Evolutionary conservation across 1,140 invertebrate species (phyloP).

Genomic region (Matsumurasca onukii): DNA sequence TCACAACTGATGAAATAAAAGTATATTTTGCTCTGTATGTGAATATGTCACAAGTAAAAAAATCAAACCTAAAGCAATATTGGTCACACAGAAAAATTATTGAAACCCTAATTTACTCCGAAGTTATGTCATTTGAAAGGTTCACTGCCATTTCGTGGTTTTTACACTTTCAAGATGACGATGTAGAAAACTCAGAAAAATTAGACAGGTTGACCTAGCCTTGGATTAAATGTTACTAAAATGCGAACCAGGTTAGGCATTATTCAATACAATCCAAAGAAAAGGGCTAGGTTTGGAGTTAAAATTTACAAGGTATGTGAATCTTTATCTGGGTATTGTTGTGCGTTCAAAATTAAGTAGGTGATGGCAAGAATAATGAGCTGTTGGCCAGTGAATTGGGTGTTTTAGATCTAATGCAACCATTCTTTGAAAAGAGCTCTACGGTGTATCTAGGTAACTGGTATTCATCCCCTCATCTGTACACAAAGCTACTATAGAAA

Average conservation of each 20-base stretch:
- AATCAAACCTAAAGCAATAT: not conserved
- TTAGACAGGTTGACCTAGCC: not conserved
- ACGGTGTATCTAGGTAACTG: not conserved
- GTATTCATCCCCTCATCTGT: not conserved
- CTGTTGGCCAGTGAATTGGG: not conserved
- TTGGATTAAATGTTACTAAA: not conserved
- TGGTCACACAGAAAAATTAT: not conserved
- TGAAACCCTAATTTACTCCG: not conserved
- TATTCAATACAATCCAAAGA: not conserved
- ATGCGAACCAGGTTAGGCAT: not conserved
- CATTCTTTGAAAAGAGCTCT: not conserved
- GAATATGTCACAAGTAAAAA: not conserved
- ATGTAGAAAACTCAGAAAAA: not conserved
- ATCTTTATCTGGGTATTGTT: conserved; percentile 29
- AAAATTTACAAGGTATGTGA: conserved; percentile 10
- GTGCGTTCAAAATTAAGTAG: conserved; percentile 22
- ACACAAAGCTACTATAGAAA: not conserved
- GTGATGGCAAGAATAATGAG: not conserved
- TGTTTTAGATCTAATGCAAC: not conserved
- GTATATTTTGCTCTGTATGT: conserved; percentile 1
- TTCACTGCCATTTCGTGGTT: not conserved
- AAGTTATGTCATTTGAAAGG: not conserved
- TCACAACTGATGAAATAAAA: not conserved
- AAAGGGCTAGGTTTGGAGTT: not conserved
- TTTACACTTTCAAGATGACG: not conserved